Evolutionary conservation across 2,797 vertebrate genomes (phyloP).

Genomic region (Chaetodon trifasciatus): DNA sequence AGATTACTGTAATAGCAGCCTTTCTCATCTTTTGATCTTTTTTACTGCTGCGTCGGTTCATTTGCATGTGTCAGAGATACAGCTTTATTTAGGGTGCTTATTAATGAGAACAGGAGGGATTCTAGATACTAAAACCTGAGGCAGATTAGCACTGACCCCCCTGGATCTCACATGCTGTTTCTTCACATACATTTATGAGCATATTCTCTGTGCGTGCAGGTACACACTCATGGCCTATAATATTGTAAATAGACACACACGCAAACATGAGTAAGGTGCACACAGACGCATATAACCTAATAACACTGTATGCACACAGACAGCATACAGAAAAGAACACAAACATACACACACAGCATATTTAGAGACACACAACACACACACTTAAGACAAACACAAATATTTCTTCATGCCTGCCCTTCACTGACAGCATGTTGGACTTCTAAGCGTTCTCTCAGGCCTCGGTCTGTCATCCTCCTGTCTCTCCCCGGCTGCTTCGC

Average conservation of each 20-base stretch:
- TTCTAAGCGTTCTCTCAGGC: slow-evolving; percentile 71
- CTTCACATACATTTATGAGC: slow-evolving; percentile 60
- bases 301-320: background rate
- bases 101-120: slow-evolving; percentile 84
- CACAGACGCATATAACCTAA: slow-evolving; percentile 30
- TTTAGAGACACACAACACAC: slow-evolving; percentile 37
- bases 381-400: slow-evolving; percentile 71
- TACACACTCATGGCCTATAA: slow-evolving; percentile 29
- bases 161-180: slow-evolving; percentile 68
- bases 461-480: slow-evolving; percentile 78
- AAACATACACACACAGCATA: slow-evolving; percentile 38
- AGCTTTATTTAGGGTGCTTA: slow-evolving; percentile 82
- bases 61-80: slow-evolving; percentile 87
- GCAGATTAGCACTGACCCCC: slow-evolving; percentile 83
- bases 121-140: slow-evolving; percentile 78
- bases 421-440: slow-evolving; percentile 74
- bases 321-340: slow-evolving; percentile 8
- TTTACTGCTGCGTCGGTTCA: slow-evolving; percentile 80
- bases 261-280: slow-evolving; percentile 7
- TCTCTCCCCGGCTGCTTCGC: slow-evolving; percentile 72
- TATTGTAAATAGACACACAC: slow-evolving; percentile 36
- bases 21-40: slow-evolving; percentile 86
- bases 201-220: slow-evolving; percentile 55
- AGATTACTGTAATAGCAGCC: slow-evolving; percentile 84
- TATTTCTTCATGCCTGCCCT: slow-evolving; percentile 71